Conservation (phyloP, 2,888 invertebrate genomes). For the Charanyca ferruginea region DNA sequence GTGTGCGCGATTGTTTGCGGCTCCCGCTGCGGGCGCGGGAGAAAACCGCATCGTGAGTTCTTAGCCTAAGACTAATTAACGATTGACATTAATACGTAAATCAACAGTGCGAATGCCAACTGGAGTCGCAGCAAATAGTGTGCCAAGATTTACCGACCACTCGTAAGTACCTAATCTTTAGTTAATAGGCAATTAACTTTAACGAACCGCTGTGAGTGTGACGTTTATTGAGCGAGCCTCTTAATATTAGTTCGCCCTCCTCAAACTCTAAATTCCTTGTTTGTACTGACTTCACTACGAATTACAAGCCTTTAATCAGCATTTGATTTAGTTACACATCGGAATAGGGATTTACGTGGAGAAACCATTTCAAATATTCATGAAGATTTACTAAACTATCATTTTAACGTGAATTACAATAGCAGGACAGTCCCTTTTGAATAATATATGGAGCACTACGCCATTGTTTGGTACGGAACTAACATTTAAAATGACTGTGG, state of each 20-base stretch:
- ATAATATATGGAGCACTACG: constrained; percentile 23
- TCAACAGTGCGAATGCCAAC: not conserved
- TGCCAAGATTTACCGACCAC: not conserved
- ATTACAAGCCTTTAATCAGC: constrained; percentile 35
- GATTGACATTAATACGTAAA: not conserved
- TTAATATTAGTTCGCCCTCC: not conserved
- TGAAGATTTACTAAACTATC: constrained; percentile 33
- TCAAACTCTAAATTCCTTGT: constrained; percentile 16
- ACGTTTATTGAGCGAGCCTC: not conserved
- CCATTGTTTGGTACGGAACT: constrained; percentile 10
- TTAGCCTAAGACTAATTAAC: not conserved
- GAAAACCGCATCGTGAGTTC: too few relatives aligned
- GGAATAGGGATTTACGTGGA: constrained; percentile 14
- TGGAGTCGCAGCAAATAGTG: not conserved
- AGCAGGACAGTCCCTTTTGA: constrained; percentile 20
- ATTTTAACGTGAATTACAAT: constrained; percentile 33
- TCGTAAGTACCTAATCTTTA: not conserved
- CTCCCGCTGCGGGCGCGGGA: too few relatives aligned
- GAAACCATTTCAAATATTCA: constrained; percentile 42
- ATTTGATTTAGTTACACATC: constrained; percentile 19
- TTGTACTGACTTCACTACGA: constrained; percentile 18
- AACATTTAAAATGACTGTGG: not conserved
- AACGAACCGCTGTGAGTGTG: not conserved
- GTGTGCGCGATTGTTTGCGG: too few relatives aligned
- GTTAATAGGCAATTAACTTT: constrained; percentile 1